Percentiles rank a stretch among this genome's conserved stretches.
Conservation (phyloP, 2,888 invertebrate species). For the Stramonita haemastoma region DNA sequence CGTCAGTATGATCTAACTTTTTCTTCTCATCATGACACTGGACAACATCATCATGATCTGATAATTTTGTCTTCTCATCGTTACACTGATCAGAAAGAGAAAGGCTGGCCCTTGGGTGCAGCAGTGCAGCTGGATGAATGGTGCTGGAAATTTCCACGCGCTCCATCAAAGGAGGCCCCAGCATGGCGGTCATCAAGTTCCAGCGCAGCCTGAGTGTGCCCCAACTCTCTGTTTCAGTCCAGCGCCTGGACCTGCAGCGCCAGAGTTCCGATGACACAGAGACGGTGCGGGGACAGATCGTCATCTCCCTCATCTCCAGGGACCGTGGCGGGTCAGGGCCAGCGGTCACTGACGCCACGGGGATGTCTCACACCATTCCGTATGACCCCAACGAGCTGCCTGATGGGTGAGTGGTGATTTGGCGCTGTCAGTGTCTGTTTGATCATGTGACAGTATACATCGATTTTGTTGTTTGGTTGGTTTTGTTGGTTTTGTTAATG, state of each 20-base stretch:
- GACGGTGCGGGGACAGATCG: constrained; percentile 94
- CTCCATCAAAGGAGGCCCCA: constrained; percentile 8
- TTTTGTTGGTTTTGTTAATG: too few species aligned
- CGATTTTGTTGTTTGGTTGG: neutral
- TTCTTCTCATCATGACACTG: too few species aligned
- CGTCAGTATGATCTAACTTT: too few species aligned
- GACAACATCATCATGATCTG: too few species aligned
- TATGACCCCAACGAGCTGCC: constrained; percentile 81
- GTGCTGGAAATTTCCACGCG: constrained; percentile 36
- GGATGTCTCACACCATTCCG: constrained; percentile 76
- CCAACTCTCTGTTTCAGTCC: constrained; percentile 81
- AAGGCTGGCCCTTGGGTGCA: constrained; percentile 4
- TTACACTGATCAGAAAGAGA: neutral
- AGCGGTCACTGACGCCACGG: constrained; percentile 86
- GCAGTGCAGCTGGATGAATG: constrained; percentile 19
- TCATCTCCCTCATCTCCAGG: constrained; percentile 92
- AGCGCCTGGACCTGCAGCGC: constrained; percentile 94
- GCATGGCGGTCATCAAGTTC: constrained; percentile 49
- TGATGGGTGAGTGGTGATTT: constrained; percentile 78
- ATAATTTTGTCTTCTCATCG: neutral
- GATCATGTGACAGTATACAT: neutral
- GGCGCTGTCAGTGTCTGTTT: too few species aligned
- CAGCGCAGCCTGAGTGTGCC: constrained; percentile 87
- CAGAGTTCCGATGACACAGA: constrained; percentile 91
- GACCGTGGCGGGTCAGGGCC: constrained; percentile 88